These are phyloP conservation scores for Poeciliopsis retropinna DNA, from an alignment of 2,113 vertebrate species.

Conservation along the genomic window DNA sequence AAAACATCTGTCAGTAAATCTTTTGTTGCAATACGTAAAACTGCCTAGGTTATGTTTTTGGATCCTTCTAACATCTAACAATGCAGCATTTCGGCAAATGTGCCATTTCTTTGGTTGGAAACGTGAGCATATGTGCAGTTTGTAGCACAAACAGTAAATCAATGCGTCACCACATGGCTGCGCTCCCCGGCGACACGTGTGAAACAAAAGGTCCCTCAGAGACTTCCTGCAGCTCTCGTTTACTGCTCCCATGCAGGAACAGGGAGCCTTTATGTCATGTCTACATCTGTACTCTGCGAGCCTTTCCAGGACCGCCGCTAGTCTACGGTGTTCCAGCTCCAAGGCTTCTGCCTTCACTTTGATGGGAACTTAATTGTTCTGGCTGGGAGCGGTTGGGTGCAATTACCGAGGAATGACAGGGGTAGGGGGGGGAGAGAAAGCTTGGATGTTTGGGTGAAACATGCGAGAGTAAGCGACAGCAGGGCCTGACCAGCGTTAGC, in stretches of 20 bases:
- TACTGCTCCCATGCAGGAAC: slow-evolving; percentile 8
- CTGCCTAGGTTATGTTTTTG: background rate
- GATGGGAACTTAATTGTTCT: slow-evolving; percentile 69
- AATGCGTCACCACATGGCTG: background rate
- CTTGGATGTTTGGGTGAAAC: slow-evolving; percentile 32
- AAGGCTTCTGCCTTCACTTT: slow-evolving; percentile 59
- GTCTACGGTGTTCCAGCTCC: slow-evolving; percentile 35
- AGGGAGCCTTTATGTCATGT: slow-evolving; percentile 24
- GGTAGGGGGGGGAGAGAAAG: slow-evolving; percentile 18
- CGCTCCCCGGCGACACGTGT: slow-evolving; percentile 1
- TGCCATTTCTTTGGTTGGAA: background rate
- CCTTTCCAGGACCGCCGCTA: slow-evolving; percentile 26
- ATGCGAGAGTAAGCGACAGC: slow-evolving; percentile 36
- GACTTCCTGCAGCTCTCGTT: slow-evolving; percentile 20
- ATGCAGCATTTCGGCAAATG: background rate
- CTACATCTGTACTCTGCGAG: slow-evolving; percentile 32
- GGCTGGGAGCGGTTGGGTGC: slow-evolving; percentile 61
- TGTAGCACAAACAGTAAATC: slow-evolving; percentile 3
- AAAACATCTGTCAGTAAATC: background rate
- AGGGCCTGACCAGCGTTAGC: slow-evolving; percentile 54
- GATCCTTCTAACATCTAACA: background rate
- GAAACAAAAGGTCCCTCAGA: slow-evolving; percentile 8
- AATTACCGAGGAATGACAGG: slow-evolving; percentile 54
- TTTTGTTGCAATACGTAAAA: background rate
- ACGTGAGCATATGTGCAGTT: background rate